Base-by-base conservation (phyloP, 2,113 vertebrate species). In the Greenwoodochromis staneri region DNA sequence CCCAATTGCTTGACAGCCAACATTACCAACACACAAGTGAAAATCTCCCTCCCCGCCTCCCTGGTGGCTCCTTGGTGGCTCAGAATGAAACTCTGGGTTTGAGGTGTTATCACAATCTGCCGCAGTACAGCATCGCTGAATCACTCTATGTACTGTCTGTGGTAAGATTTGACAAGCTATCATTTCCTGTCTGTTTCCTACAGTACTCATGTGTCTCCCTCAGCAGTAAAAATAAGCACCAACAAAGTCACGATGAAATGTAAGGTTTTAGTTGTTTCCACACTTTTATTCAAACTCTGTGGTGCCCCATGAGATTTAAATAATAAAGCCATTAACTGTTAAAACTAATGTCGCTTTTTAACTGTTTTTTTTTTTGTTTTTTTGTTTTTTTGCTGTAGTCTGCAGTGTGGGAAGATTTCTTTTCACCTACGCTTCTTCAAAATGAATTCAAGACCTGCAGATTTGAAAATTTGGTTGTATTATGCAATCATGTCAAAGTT, bases 1-100 rank as follows among this genome's bases (percentile, higher is more conserved):
- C 71, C 80, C 93, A 87, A 88, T 83, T 85, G 85, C 81, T 69
- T 84, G 66, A 92, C 87, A 92, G 87, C 63, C 80, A 89, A 90
- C 88, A 90, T 87, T 86, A 90, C 78, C 86, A 92, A 90, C 89
- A 85, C 82, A 88, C 69, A 81, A 81, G 57, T 73, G 34, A 93
- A 85, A 86, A 76, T 69, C 7, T 61, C 73, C 84, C 53, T 45
- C 63, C 29, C 54, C 19, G 1, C 53, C 54, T 24, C 38, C 61
- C 24, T 82, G 21, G 21, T 9, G 29, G 34, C 31, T 31, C 31
- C 42, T 61, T 84, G 31, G 6, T 76, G 78, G 71, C 85, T 59
- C 61, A 45, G 81, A 78, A 84, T 24, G 29, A 89, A 87, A 85
- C 80, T 42, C 40, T 6, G 78, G 34, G 27, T 73, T 85, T 5